Base-by-base conservation (phyloP, 2,113 vertebrate genomes). In the Tenebrosternarchus preto region DNA sequence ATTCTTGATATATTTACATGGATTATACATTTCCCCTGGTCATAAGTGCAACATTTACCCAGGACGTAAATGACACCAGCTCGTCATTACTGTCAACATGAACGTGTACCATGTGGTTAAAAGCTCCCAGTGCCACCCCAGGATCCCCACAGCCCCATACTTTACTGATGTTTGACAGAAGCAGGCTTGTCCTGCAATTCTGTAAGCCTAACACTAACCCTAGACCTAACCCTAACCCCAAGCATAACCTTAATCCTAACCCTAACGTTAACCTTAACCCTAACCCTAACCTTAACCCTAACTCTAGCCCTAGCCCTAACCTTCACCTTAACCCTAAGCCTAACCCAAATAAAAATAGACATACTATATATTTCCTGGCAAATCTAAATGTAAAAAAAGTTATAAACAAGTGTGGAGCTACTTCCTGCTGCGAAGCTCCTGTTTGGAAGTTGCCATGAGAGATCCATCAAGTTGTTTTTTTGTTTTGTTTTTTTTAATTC, bases 321-420 rank as follows among this genome's bases (percentile, higher is more conserved):
- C n/a, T n/a, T n/a, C n/a, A n/a, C n/a, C n/a, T n/a, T n/a, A n/a
- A n/a, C n/a, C n/a, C n/a, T n/a, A n/a, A n/a, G n/a, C n/a, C n/a
- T n/a, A n/a, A n/a, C n/a, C n/a, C 79, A 86, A 82, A 83, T 78
- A 63, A 78, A 76, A 86, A 74, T 69, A 19, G 74, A 36, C 71
- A 69, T 80, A 81, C 33, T 64, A 70, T 86, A n/a, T n/a, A n/a
- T n/a, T n/a, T 79, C 71, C 70, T 73, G 72, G 72, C 76, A 79
- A 50, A 50, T 50, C 43, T 50, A 50, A 50, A 50, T 50, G 2
- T 50, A 36, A 53, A 68, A 67, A 77, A 70, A 69, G 16, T n/a
- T n/a, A n/a, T n/a, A 9, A 79, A 82, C 61, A 63, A 15, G 24
- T 24, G 15, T 68, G 25, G 22, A 71, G 24, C 66, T 36, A 75